phyloP scores from a whole-genome alignment of 2,888 invertebrate species.

The Zygaena filipendulae region DNA sequence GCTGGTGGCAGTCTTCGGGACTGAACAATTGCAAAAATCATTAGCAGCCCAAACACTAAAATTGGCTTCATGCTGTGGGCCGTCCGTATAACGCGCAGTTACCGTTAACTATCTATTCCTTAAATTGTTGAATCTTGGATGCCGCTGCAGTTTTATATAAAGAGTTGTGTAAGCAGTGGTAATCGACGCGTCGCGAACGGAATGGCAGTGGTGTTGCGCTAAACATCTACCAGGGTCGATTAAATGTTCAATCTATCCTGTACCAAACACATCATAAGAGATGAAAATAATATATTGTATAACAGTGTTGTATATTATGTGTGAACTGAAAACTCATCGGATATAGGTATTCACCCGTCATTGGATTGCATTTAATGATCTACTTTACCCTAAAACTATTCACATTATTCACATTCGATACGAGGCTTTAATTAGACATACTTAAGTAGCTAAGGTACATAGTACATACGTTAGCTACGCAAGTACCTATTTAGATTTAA shows the following conservation, averaged over 20 bases:
- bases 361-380: no score
- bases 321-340: not conserved
- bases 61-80: constrained; percentile 40
- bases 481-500: no score
- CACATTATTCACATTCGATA: no score
- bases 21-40: constrained; percentile 29
- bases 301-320: no score
- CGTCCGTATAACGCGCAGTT: constrained; percentile 15
- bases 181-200: constrained; percentile 41
- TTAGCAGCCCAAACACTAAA: constrained; percentile 35
- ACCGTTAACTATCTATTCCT: constrained; percentile 31
- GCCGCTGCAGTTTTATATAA: constrained; percentile 63
- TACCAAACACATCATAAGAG: constrained; percentile 1
- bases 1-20: constrained; percentile 35
- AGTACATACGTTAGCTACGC: no score
- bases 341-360: no score
- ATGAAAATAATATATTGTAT: no score
- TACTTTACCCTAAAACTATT: no score
- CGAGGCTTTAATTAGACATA: no score
- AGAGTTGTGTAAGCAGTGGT: constrained; percentile 56
- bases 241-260: not conserved
- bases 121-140: constrained; percentile 50
- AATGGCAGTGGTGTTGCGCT: constrained; percentile 30
- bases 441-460: no score
- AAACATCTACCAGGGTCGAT: constrained; percentile 19